phyloP scores from a whole-genome alignment of 2,888 invertebrate genomes.

The Monopis laevigella region DNA sequence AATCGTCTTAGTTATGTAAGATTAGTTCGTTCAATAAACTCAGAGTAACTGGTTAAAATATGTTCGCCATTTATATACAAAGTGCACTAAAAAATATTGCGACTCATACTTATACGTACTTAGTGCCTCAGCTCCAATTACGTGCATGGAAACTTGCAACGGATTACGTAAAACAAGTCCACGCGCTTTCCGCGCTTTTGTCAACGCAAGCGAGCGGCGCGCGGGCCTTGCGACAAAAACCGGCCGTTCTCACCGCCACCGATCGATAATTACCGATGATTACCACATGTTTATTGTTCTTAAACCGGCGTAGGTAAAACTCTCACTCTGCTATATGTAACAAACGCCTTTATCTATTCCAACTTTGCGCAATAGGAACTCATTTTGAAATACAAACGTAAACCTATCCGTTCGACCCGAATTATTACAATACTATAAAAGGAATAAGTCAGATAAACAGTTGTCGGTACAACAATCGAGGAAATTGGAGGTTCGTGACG shows the following conservation, averaged over 20 bases:
- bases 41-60: too few species aligned
- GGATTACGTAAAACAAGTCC: conserved; percentile 53
- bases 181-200: conserved; percentile 41
- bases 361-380: too few species aligned
- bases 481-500: conserved; percentile 29
- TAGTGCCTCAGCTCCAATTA: conserved; percentile 2
- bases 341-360: too few species aligned
- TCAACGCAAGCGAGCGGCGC: conserved; percentile 21
- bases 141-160: conserved; percentile 11
- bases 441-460: conserved; percentile 4
- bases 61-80: background rate
- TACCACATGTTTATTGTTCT: conserved; percentile 48
- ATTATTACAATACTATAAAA: conserved; percentile 7
- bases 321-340: conserved; percentile 9
- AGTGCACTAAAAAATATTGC: conserved; percentile 4
- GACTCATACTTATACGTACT: background rate
- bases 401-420: too few species aligned
- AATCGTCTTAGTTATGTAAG: too few species aligned
- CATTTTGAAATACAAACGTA: too few species aligned
- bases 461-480: conserved; percentile 16
- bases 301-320: conserved; percentile 16
- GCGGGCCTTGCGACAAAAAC: conserved; percentile 35
- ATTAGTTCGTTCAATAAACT: too few species aligned
- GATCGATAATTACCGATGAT: conserved; percentile 41
- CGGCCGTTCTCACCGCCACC: conserved; percentile 35